These are phyloP conservation scores for Xiphophorus couchianus DNA, from an alignment of 2,113 vertebrate species.

Conservation along the genomic window DNA sequence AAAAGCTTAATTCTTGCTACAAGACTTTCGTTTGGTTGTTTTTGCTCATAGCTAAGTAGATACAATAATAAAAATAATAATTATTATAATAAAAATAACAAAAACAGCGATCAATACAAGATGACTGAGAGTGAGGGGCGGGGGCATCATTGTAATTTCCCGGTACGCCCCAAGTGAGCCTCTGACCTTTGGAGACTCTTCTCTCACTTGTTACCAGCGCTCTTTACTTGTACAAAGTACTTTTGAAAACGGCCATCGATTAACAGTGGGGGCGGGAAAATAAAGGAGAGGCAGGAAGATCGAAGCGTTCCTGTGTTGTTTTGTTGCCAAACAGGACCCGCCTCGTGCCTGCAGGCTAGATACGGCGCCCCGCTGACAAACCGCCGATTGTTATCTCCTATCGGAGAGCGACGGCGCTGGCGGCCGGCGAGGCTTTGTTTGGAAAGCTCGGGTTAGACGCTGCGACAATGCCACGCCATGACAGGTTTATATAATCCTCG, in stretches of 20 bases:
- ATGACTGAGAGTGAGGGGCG: conserved; percentile 6
- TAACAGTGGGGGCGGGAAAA: conserved; percentile 45
- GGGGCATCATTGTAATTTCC: conserved; percentile 52
- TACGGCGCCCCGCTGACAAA: conserved; percentile 70
- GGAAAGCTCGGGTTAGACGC: conserved; percentile 59
- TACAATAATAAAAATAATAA: not conserved
- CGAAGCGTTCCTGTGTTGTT: conserved; percentile 63
- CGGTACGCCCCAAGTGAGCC: conserved; percentile 38
- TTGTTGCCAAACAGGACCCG: conserved; percentile 61
- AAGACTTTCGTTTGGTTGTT: conserved; percentile 48
- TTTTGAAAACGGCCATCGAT: conserved; percentile 72
- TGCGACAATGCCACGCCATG: conserved; percentile 36
- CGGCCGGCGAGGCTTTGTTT: conserved; percentile 49
- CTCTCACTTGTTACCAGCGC: conserved; percentile 41
- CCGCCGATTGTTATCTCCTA: conserved; percentile 70
- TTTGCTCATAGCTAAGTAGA: conserved; percentile 31
- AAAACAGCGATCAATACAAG: conserved; percentile 62
- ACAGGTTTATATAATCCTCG: conserved; percentile 53
- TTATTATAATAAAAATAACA: conserved; percentile 11
- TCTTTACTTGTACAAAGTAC: conserved; percentile 62
- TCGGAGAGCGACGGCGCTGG: conserved; percentile 56
- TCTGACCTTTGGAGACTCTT: conserved; percentile 68
- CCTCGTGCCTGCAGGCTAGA: conserved; percentile 57
- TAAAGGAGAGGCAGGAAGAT: conserved; percentile 40
- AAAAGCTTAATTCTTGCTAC: conserved; percentile 35